phyloP scores from a whole-genome alignment of 2,113 vertebrate species.

The Heloderma charlesbogerti region DNA sequence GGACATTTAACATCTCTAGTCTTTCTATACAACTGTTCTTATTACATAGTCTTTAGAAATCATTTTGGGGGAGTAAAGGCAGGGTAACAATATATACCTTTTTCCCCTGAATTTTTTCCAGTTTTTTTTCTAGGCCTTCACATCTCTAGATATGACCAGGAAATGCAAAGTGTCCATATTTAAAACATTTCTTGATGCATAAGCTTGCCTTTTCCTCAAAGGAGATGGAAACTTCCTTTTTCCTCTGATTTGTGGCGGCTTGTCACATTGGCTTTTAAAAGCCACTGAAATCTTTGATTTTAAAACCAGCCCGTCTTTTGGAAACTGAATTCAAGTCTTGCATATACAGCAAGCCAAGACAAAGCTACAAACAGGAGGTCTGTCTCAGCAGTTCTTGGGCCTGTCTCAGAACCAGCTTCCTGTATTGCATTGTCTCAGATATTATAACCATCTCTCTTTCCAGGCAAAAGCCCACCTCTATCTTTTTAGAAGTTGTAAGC shows the following conservation, averaged over 20 bases:
- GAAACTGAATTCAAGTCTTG: not conserved
- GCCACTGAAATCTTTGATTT: not conserved
- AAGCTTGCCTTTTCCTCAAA: not conserved
- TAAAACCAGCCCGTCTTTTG: not conserved
- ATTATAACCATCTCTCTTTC: not conserved
- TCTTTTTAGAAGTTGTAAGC: not conserved
- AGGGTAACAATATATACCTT: too few species aligned
- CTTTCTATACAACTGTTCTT: too few species aligned
- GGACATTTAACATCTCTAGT: too few species aligned
- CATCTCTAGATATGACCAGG: not conserved
- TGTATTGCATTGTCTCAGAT: not conserved
- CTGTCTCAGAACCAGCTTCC: not conserved
- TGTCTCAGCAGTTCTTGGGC: too few species aligned
- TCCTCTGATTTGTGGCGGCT: not conserved
- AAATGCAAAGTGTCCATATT: too few species aligned
- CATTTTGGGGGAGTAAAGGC: too few species aligned
- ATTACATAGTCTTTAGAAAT: too few species aligned
- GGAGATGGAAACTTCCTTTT: not conserved
- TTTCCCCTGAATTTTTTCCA: too few species aligned
- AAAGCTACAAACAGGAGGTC: not conserved
- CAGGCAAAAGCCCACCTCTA: too few species aligned
- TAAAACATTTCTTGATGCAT: not conserved
- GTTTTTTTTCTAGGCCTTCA: too few species aligned
- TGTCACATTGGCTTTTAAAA: not conserved
- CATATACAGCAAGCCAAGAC: not conserved